Evolutionary conservation across 2,888 invertebrate genomes (phyloP).

Genomic region (Latheticus oryzae): DNA sequence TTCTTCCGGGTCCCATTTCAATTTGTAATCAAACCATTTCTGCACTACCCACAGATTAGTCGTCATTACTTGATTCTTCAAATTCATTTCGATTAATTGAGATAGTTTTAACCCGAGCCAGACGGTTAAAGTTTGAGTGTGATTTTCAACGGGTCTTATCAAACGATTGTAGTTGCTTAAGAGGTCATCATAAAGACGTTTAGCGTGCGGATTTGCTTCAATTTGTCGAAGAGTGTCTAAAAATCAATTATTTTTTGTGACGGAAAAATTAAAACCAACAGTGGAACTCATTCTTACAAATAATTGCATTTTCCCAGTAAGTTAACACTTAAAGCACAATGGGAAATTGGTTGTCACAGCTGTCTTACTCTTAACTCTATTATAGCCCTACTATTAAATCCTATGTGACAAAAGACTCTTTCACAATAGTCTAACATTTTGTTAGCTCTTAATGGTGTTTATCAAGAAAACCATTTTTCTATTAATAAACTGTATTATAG

Average conservation of each 20-base stretch:
- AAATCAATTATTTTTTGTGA: constrained; percentile 8
- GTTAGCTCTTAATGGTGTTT: no score
- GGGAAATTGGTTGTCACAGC: neutral
- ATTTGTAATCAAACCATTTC: constrained; percentile 93
- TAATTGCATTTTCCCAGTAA: neutral
- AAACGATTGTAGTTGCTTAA: constrained; percentile 95
- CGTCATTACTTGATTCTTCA: constrained; percentile 95
- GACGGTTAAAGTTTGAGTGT: constrained; percentile 92
- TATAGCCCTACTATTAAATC: constrained; percentile 2
- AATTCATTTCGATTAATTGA: constrained; percentile 90
- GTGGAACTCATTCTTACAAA: neutral
- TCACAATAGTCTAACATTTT: no score
- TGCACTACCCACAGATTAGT: constrained; percentile 95
- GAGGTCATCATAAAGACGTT: constrained; percentile 94
- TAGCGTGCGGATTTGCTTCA: constrained; percentile 94
- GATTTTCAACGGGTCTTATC: constrained; percentile 93
- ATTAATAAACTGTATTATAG: no score
- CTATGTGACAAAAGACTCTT: no score
- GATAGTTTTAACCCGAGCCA: constrained; percentile 90
- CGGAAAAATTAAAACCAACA: neutral
- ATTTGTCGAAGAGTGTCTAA: constrained; percentile 64
- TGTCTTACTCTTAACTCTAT: constrained; percentile 2
- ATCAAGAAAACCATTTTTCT: no score
- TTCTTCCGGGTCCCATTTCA: constrained; percentile 89
- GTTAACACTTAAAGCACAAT: constrained; percentile 1